Conservation (phyloP, 1,140 invertebrate genomes). For the Caenorhabditis inopinata region DNA sequence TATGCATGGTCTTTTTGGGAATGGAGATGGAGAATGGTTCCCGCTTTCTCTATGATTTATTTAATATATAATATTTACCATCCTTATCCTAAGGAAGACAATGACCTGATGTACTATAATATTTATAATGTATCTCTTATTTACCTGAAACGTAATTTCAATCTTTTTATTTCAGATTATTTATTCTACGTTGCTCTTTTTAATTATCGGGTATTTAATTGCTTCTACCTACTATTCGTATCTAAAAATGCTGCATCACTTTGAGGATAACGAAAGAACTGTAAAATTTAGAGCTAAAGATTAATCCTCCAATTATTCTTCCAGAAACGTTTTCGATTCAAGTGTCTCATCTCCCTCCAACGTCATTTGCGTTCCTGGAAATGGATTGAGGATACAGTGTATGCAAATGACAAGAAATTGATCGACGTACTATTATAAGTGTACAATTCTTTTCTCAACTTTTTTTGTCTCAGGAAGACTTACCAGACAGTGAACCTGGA, state of each 20-base stretch:
- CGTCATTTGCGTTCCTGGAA: background rate
- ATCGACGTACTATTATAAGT: background rate
- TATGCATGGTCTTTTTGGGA: background rate
- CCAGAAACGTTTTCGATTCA: background rate
- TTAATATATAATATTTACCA: background rate
- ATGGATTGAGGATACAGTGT: background rate
- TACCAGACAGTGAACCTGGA: too few relatives aligned
- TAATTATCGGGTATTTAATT: background rate
- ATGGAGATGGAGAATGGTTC: background rate
- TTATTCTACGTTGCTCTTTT: background rate
- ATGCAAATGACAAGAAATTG: background rate
- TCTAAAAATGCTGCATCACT: background rate
- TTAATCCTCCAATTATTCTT: background rate
- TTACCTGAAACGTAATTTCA: background rate
- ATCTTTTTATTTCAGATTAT: background rate
- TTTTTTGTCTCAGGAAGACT: background rate
- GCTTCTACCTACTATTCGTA: background rate
- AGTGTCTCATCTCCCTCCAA: background rate
- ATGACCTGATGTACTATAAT: background rate
- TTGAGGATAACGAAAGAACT: background rate
- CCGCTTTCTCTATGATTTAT: background rate
- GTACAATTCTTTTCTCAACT: background rate
- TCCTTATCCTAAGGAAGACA: background rate
- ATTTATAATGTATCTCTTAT: background rate
- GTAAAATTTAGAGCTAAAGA: background rate